These are phyloP conservation scores for Orcinus orca DNA, from an alignment of 2,113 vertebrate genomes.

Conservation along the genomic window DNA sequence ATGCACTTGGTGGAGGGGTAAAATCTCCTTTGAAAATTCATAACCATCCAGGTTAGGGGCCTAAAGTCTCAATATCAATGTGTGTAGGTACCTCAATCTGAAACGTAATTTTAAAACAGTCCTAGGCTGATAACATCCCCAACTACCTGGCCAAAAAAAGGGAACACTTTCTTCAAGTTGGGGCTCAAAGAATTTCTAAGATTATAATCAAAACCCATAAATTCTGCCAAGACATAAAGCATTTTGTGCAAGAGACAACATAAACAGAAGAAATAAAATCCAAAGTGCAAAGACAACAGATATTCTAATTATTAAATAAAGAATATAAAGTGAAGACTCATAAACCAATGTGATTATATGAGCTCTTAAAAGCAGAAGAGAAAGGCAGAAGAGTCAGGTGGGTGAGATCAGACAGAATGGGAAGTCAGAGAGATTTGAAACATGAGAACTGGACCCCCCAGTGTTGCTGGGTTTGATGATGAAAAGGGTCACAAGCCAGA, in stretches of 20 bases:
- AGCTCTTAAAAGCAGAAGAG: neutral
- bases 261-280: neutral
- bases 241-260: neutral
- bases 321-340: neutral
- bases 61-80: neutral
- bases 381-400: neutral
- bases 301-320: neutral
- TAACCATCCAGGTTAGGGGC: rapidly evolving
- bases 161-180: neutral
- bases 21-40: neutral
- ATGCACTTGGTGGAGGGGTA: neutral
- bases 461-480: neutral
- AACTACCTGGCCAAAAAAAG: neutral
- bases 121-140: neutral
- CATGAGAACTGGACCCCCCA: neutral
- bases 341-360: neutral
- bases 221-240: neutral
- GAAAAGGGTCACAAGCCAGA: neutral
- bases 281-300: neutral
- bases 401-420: neutral
- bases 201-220: neutral
- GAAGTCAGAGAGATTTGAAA: neutral
- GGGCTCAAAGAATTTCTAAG: neutral
- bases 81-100: neutral
- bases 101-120: neutral